Percentiles rank a stretch among this genome's conserved stretches.
phyloP scores from a whole-genome alignment of 2,113 vertebrate species.

The Grantiella picta region DNA sequence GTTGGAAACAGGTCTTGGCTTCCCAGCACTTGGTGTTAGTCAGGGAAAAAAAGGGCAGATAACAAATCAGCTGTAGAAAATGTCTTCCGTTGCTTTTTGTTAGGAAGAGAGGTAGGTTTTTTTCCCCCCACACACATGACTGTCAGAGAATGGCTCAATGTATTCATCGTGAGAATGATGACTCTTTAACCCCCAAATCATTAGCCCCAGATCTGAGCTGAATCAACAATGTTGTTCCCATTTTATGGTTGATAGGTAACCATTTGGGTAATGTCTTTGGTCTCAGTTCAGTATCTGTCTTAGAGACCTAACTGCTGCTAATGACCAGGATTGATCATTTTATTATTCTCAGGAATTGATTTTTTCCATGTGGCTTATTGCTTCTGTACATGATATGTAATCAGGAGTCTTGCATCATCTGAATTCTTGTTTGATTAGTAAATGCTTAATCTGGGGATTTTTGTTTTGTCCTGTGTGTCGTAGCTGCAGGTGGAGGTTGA shows the following conservation, averaged over 20 bases:
- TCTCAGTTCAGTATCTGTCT: slow-evolving; percentile 38
- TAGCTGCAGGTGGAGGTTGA: not conserved
- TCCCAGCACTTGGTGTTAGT: not conserved
- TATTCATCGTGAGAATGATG: not conserved
- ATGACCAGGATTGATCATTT: slow-evolving; percentile 23
- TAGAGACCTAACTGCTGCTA: slow-evolving; percentile 12
- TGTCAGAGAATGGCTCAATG: not conserved
- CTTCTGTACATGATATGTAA: not conserved
- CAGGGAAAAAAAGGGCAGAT: not conserved
- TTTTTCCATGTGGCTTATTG: slow-evolving; percentile 5
- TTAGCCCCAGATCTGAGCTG: not conserved
- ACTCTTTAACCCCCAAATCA: not conserved
- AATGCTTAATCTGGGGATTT: not conserved
- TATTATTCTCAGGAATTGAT: not conserved
- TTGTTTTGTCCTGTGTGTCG: not conserved
- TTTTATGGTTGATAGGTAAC: slow-evolving; percentile 17
- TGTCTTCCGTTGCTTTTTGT: not conserved
- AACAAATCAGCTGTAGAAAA: not conserved
- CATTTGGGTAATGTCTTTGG: slow-evolving; percentile 21
- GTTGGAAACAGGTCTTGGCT: not conserved
- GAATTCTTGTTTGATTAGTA: not conserved
- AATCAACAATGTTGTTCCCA: slow-evolving; percentile 13
- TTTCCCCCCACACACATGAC: accelerated
- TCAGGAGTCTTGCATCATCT: not conserved
- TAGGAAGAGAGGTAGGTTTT: not conserved